Base-by-base conservation (phyloP, 2,797 vertebrate species). In the Danio tinwini region DNA sequence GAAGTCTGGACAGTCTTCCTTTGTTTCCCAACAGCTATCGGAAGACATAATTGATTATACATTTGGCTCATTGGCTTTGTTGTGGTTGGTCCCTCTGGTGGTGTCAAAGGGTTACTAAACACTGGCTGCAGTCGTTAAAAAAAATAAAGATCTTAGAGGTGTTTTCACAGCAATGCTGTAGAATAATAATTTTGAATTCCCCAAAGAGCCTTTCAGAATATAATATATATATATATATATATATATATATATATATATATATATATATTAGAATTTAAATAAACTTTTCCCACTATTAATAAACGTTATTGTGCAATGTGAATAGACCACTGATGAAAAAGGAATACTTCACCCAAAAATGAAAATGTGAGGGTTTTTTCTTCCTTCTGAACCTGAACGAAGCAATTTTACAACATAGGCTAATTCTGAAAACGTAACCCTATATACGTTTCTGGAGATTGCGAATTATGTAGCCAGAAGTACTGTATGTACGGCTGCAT, bases 1-100 rank as follows among this genome's bases (percentile, higher is more conserved):
- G 70, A 81, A 84, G 84, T 71, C 77, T 86, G 61, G 71, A 82
- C 80, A 78, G 76, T 64, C 40, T 59, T 49, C 56, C 73, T 82
- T 69, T 76, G 69, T 79, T 79, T 78, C 84, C 64, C 64, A 63
- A 80, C 44, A 45, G 75, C 78, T 47, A 61, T 78, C 76, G 63
- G 52, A 75, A 65, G 59, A 64, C 68, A 78, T 81, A 81, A 81
- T 81, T 82, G 80, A 86, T 83, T 83, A 59, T 76, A 80, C 78
- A 80, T 72, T 65, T 74, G 71, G 82, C 19, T 44, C 53, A 47
- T 16, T 61, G 55, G 55, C 55, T 73, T 85, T 86, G 81, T 83
- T 87, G 85, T 85, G 80, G 82, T 40, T 61, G 75, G 73, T 78
- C 19, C 39, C 58, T 5, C 40, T 42, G 58, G 42, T 79, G 64